Conservation (phyloP, 2,797 vertebrate species). For the Menidia menidia region DNA sequence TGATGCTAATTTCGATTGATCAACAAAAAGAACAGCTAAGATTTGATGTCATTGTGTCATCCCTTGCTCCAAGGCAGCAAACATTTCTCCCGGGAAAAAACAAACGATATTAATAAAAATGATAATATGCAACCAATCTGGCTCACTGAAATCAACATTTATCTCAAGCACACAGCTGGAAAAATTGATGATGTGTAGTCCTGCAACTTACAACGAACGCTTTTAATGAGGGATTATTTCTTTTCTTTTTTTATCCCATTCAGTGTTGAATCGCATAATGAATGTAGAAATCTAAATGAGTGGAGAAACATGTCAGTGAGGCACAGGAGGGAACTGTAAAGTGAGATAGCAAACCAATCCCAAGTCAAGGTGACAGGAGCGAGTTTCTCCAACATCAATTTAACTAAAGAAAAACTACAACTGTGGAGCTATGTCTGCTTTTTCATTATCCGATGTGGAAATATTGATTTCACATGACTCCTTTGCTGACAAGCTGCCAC, state of each 20-base stretch:
- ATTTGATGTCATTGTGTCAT: not conserved
- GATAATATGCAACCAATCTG: not conserved
- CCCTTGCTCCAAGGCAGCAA: not conserved
- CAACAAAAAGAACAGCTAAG: not conserved
- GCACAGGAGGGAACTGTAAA: conserved; percentile 5
- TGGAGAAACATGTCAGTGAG: conserved; percentile 16
- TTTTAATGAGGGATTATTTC: conserved; percentile 29
- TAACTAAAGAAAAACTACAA: conserved; percentile 31
- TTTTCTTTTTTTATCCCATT: conserved; percentile 28
- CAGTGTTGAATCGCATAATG: conserved; percentile 28
- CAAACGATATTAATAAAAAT: not conserved
- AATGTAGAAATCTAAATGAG: conserved; percentile 41
- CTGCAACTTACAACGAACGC: conserved; percentile 24
- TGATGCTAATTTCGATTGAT: not conserved
- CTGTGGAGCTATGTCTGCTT: conserved; percentile 10
- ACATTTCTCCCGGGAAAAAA: not conserved
- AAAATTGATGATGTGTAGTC: conserved; percentile 14
- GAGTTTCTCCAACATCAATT: conserved; percentile 34
- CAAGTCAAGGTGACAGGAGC: conserved; percentile 9
- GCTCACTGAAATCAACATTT: conserved; percentile 1
- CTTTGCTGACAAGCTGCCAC: conserved; percentile 30
- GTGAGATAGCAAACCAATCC: conserved; percentile 18
- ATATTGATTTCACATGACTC: conserved; percentile 44
- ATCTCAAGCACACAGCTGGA: conserved; percentile 25
- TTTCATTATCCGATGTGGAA: conserved; percentile 14